Percentiles rank a stretch among this genome's conserved stretches.
phyloP scores from a whole-genome alignment of 2,797 vertebrate genomes.

The Spinibarbus caldwelli region DNA sequence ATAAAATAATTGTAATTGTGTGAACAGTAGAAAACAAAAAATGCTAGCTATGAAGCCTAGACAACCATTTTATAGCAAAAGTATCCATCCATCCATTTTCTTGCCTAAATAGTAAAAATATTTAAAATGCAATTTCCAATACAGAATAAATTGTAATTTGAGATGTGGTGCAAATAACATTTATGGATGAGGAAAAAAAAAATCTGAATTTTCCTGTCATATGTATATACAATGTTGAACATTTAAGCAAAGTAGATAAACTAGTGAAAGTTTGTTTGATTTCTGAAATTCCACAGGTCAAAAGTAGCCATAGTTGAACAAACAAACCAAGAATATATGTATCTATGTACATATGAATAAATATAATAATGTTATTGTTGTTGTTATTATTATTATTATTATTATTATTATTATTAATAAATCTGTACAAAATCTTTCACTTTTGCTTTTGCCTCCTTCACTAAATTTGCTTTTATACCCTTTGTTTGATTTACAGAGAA shows the following conservation, averaged over 20 bases:
- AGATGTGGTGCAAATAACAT: neutral
- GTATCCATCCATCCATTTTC: neutral
- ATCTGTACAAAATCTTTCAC: neutral
- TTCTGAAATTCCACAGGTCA: neutral
- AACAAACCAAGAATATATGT: neutral
- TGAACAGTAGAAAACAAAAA: neutral
- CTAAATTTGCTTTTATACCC: slow-evolving; percentile 31
- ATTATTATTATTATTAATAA: neutral
- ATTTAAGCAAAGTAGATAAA: neutral
- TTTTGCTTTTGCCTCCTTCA: neutral
- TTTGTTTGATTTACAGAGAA: slow-evolving; percentile 22
- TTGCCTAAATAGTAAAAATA: neutral
- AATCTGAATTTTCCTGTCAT: neutral
- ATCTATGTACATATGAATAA: neutral
- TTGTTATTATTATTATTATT: neutral
- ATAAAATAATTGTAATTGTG: neutral
- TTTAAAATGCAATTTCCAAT: neutral
- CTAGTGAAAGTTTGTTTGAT: neutral
- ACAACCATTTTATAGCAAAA: neutral
- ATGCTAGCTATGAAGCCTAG: neutral
- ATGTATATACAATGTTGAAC: neutral
- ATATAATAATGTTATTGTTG: neutral
- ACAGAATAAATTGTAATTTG: neutral
- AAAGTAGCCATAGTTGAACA: neutral
- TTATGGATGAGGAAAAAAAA: neutral